Evolutionary conservation across 2,113 vertebrate genomes (phyloP), one percentile per base, ranked within the genome.

Genomic region (Ondatra zibethicus): DNA sequence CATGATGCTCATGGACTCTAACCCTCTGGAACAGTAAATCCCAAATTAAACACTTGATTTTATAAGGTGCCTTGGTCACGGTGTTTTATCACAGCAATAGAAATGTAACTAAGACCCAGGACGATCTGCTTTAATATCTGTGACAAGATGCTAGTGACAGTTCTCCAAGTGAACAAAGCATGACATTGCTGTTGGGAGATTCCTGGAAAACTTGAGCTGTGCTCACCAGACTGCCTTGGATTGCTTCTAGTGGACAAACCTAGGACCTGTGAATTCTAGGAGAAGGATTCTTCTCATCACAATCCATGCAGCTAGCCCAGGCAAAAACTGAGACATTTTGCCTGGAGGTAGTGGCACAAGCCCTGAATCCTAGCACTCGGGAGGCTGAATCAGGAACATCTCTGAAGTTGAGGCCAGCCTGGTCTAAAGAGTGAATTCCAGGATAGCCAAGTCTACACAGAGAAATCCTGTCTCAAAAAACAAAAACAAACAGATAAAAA

Each of bases 211-310:
- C 39, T 31, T 85, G 61, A 29, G 25, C 31, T 33, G 5, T 19
- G 1, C 13, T 27, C 58, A 39, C 50, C 52, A n/a, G 47, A 8
- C 39, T 36, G 10, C 63, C 31, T 47, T 16, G 39, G 84, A 47
- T 82, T 39, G 52, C 31, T 96, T 95, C 36, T 93, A 25, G 16
- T 75, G 88, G 84, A 68, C 42, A 97, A 75, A 76, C 13, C 7
- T 29, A 25, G 36, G 9, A 80, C 76, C 36, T 81, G 25, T 80
- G 76, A 88, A 21, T 29, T 50, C 77, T 55, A 21, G 68, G 52
- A 68, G 0, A n/a, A 1, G 16, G 55, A 50, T 50, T 50, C 47
- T 93, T 68, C 58, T 86, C 92, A 31, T 66, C 16, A 87, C 12
- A 39, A 10, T 68, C 25, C 73, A 14, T 81, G 23, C 31, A 86